A percentile compares a stretch with the other conserved stretches of the same genome.
Evolutionary conservation across 1,140 invertebrate genomes (phyloP).

Genomic region (Heterodera carotae): DNA sequence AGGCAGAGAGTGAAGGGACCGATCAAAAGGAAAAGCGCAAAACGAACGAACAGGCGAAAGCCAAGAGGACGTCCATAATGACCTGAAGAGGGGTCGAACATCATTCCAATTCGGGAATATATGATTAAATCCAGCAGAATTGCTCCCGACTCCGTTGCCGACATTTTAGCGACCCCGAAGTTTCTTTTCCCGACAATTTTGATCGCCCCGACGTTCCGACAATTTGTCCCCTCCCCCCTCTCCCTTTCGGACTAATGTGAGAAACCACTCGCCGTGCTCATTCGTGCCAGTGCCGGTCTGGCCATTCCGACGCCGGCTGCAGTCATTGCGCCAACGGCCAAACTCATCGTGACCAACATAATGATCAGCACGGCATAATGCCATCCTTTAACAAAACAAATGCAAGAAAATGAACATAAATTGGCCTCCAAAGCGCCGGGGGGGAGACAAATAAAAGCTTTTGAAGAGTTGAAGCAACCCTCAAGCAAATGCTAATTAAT

Average conservation of each 20-base stretch:
- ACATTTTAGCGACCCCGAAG: too few species aligned
- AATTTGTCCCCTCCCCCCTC: too few species aligned
- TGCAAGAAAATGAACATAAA: background rate
- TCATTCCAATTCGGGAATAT: too few species aligned
- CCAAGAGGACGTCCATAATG: conserved; percentile 46
- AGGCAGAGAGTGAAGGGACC: background rate
- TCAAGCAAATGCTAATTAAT: too few species aligned
- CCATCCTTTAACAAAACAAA: conserved; percentile 52
- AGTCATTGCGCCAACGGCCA: conserved; percentile 37
- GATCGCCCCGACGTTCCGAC: too few species aligned
- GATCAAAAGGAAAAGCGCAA: too few species aligned
- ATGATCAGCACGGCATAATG: conserved; percentile 65
- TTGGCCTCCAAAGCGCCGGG: too few species aligned
- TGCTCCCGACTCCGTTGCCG: too few species aligned
- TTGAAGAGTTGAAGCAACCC: too few species aligned
- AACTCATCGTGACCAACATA: conserved; percentile 47
- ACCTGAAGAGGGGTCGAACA: conserved; percentile 27
- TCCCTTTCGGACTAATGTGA: background rate
- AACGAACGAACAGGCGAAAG: conserved; percentile 50
- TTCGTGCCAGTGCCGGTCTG: conserved; percentile 35
- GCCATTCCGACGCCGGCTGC: conserved; percentile 49
- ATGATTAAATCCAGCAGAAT: too few species aligned
- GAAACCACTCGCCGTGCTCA: conserved; percentile 32
- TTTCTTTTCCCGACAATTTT: too few species aligned
- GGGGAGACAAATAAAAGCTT: background rate